These are phyloP conservation scores for Sebastes diploproa DNA, from an alignment of 2,797 vertebrate genomes.

Conservation along the genomic window DNA sequence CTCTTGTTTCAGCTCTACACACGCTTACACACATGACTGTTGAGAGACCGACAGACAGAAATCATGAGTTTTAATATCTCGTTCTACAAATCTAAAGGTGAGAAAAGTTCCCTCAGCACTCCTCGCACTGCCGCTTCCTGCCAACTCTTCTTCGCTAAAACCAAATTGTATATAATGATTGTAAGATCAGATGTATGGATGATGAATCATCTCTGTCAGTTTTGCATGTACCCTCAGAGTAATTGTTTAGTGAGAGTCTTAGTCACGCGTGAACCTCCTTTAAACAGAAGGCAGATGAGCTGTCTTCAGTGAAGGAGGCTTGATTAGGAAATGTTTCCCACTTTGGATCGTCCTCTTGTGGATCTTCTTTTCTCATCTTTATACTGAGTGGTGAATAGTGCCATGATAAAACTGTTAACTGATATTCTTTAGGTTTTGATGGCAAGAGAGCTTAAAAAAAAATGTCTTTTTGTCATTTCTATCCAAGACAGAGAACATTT, in stretches of 20 bases:
- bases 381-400: background rate
- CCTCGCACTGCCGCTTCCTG: background rate
- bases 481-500: background rate
- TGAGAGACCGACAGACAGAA: background rate
- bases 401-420: background rate
- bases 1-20: background rate
- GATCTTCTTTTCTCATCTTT: background rate
- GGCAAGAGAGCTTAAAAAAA: background rate
- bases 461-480: background rate
- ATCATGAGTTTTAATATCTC: background rate
- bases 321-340: slow-evolving; percentile 22
- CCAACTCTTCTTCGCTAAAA: background rate
- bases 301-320: slow-evolving; percentile 32
- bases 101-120: background rate
- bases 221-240: background rate
- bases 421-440: background rate
- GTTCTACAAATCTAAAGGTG: background rate
- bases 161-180: background rate
- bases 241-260: slow-evolving; percentile 9
- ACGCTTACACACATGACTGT: background rate
- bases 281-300: slow-evolving; percentile 11
- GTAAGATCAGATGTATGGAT: background rate
- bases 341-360: background rate
- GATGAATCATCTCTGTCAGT: background rate
- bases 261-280: background rate